A percentile compares a stretch with the other conserved stretches of the same genome.
Evolutionary conservation across 2,113 vertebrate species (phyloP).

Genomic region (Aspiorhynchus laticeps): DNA sequence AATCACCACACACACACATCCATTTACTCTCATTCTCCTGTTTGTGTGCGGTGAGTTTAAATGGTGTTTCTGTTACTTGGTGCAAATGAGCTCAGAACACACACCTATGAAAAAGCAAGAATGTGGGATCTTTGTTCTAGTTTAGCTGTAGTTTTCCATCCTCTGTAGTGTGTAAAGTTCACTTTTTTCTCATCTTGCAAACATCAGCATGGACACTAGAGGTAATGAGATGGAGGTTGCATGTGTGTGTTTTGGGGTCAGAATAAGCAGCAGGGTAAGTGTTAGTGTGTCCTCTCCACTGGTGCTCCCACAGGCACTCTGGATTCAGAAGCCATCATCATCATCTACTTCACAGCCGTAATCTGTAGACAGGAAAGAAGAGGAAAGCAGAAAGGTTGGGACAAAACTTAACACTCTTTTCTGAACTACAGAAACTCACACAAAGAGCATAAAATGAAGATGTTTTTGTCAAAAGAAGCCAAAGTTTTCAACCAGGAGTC

Average conservation of each 20-base stretch:
- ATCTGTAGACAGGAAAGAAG: constrained; percentile 73
- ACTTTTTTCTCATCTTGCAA: not conserved
- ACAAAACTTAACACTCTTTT: not conserved
- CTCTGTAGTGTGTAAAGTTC: not conserved
- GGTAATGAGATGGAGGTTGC: not conserved
- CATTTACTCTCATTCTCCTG: not conserved
- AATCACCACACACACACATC: not conserved
- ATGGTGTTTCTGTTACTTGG: not conserved
- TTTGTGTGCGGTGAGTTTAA: not conserved
- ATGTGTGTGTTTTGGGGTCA: not conserved
- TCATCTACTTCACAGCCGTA: constrained; percentile 90
- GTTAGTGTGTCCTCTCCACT: not conserved
- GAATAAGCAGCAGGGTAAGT: constrained; percentile 1
- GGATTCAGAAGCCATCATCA: constrained; percentile 80
- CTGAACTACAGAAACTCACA: not conserved
- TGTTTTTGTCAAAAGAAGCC: not conserved
- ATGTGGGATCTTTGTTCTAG: not conserved
- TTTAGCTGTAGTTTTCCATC: not conserved
- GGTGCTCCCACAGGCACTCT: constrained; percentile 8
- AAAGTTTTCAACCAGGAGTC: not conserved
- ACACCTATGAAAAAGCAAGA: not conserved
- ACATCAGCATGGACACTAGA: not conserved
- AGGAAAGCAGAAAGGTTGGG: not conserved
- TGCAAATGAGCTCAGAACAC: constrained; percentile 16
- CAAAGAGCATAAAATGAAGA: not conserved